A percentile compares a stretch with the other conserved stretches of the same genome.
Conservation (phyloP, 2,888 invertebrate species). For the Orthosia cruda region DNA sequence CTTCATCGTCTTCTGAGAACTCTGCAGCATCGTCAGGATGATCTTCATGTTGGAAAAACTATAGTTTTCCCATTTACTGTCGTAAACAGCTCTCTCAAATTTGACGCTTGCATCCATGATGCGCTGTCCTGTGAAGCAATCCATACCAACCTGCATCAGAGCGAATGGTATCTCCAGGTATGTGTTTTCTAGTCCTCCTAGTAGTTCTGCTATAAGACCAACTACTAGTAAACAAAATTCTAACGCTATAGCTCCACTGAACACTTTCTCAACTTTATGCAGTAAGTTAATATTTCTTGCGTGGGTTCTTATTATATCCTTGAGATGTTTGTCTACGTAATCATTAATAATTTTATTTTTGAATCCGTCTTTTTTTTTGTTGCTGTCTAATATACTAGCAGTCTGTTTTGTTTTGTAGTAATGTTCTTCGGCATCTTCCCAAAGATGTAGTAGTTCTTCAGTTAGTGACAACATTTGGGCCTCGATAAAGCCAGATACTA, state of each 20-base stretch:
- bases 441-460: slow-evolving; percentile 76
- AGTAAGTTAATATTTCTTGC: slow-evolving; percentile 70
- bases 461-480: slow-evolving; percentile 80
- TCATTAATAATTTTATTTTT: slow-evolving; percentile 47
- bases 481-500: slow-evolving; percentile 79
- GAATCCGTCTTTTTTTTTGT: not conserved
- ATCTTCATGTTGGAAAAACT: slow-evolving; percentile 67
- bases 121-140: slow-evolving; percentile 72
- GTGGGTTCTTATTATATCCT: slow-evolving; percentile 49
- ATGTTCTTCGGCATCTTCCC: slow-evolving; percentile 74
- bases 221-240: slow-evolving; percentile 75
- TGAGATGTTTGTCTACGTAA: slow-evolving; percentile 45
- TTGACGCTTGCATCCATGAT: slow-evolving; percentile 68
- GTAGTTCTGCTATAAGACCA: slow-evolving; percentile 75
- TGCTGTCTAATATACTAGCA: slow-evolving; percentile 16
- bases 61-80: slow-evolving; percentile 72
- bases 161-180: slow-evolving; percentile 76
- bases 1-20: slow-evolving; percentile 78
- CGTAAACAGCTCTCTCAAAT: slow-evolving; percentile 70
- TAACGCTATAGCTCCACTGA: slow-evolving; percentile 72
- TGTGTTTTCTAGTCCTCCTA: slow-evolving; percentile 78
- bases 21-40: slow-evolving; percentile 77
- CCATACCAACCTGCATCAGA: slow-evolving; percentile 74
- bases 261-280: slow-evolving; percentile 68
- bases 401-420: slow-evolving; percentile 63